Evolutionary conservation across 2,113 vertebrate genomes (phyloP).

Genomic region (Cinclus mexicanus): DNA sequence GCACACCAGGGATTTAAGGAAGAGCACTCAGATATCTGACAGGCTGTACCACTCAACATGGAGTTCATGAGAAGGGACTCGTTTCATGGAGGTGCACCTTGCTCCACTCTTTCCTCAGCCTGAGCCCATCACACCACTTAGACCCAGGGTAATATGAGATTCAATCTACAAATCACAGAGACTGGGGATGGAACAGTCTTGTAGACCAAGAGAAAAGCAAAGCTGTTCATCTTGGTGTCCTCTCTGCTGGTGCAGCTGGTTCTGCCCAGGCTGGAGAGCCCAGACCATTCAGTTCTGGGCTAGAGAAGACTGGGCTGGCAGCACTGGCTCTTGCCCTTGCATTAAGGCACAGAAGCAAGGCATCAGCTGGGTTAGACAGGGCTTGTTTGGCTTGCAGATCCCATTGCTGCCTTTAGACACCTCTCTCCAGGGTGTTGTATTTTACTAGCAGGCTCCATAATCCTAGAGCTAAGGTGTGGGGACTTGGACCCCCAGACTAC

Average conservation of each 20-base stretch:
- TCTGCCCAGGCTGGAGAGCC: neutral
- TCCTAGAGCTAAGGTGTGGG: neutral
- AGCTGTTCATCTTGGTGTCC: neutral
- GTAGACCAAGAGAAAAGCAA: neutral
- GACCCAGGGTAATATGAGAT: neutral
- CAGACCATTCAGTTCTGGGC: neutral
- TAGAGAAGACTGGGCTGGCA: neutral
- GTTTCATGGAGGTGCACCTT: neutral
- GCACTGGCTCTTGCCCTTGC: neutral
- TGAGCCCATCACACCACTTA: neutral
- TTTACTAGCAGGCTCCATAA: neutral
- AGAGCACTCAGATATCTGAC: neutral
- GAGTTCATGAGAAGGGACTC: fast-evolving
- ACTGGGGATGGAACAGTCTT: neutral
- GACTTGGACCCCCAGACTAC: neutral
- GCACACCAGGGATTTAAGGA: neutral
- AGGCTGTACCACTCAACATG: neutral
- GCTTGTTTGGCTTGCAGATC: neutral
- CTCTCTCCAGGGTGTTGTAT: neutral
- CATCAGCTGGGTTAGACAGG: neutral
- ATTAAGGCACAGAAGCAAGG: neutral
- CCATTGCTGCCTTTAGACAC: neutral
- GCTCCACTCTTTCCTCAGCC: neutral
- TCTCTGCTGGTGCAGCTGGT: neutral
- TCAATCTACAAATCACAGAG: neutral